These are phyloP conservation scores for Drosophila birchii DNA, from an alignment of 2,888 invertebrate genomes.

Conservation along the genomic window DNA sequence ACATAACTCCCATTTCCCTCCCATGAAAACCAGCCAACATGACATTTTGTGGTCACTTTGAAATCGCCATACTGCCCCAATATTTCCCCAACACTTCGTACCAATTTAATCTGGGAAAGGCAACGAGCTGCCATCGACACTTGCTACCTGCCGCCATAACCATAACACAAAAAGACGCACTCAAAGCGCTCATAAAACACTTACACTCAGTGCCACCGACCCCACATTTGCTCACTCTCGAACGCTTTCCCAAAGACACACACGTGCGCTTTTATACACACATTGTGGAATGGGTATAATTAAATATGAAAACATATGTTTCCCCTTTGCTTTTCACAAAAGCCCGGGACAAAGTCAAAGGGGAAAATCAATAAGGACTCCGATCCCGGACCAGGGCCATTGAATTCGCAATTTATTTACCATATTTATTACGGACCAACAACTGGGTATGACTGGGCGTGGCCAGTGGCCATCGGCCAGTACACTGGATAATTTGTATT, in stretches of 20 bases:
- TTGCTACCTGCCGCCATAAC: slow-evolving; percentile 35
- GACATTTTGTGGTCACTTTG: slow-evolving; percentile 14
- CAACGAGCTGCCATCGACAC: slow-evolving; percentile 39
- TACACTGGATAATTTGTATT: slow-evolving; percentile 63
- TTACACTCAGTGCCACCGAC: slow-evolving; percentile 47
- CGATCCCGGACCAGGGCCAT: slow-evolving; percentile 29
- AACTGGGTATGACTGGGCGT: slow-evolving; percentile 1
- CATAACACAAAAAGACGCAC: slow-evolving; percentile 52
- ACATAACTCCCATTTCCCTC: no score
- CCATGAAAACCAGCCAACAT: neutral
- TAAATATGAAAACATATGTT: slow-evolving; percentile 72
- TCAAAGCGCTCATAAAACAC: slow-evolving; percentile 60
- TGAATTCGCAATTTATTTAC: slow-evolving; percentile 49
- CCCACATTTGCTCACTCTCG: neutral
- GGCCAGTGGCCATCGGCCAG: slow-evolving; percentile 11
- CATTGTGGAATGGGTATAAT: slow-evolving; percentile 62
- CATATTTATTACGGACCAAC: slow-evolving; percentile 41
- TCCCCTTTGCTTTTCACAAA: slow-evolving; percentile 58
- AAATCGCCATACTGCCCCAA: neutral
- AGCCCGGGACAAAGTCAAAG: slow-evolving; percentile 18
- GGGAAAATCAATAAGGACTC: slow-evolving; percentile 68
- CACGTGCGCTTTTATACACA: slow-evolving; percentile 43
- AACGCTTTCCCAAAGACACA: neutral
- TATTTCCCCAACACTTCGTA: slow-evolving; percentile 26
- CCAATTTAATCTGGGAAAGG: slow-evolving; percentile 18